Base-by-base conservation (phyloP, 2,888 invertebrate genomes). In the Leptothorax acervorum region DNA sequence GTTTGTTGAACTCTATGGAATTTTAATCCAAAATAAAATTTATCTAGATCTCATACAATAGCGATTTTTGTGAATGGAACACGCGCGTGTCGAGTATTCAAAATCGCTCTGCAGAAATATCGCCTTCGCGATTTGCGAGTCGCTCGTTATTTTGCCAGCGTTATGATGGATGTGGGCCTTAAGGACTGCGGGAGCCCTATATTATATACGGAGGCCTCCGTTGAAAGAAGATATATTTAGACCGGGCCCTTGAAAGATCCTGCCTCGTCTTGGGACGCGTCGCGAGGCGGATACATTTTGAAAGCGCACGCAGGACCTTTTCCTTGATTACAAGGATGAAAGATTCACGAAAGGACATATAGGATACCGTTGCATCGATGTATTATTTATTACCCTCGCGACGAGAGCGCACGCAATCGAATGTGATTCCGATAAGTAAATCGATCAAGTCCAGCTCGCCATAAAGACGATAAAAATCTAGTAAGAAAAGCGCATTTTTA, bases 91-190 rank as follows among this genome's bases (percentile, higher is more conserved):
- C 31, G 31, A 70, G 35, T 23, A 57, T 70, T 60, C 45, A 28
- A 55, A 68, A 18, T 68, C 15, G 15, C 15, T 15, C 18, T 12
- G 15, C 57, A n/a, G 11, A 57, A 70, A 48, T 28, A 55, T 42
- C 28, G 18, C 12, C 57, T 55, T 51, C 12, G 66, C 28, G 12
- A 76, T 66, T 79, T 45, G 81, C 86, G 87, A 70, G 86, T 84
- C 82, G 88, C 91, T 91, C 91, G 89, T 91, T 92, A 92, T 89
- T 92, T 91, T 60, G 85, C 85, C 83, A 87, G 88, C 88, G 88
- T 90, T 90, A 90, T 92, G 92, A 92, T 91, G 88, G 91, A 92
- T 91, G 87, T 88, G 88, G 83, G 83, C 89, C 86, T 87, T 78
- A 84, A 88, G 85, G 87, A 86, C 78, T 81, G 66, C 81, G 70